A percentile compares a stretch with the other conserved stretches of the same genome.
phyloP scores from a whole-genome alignment of 2,113 vertebrate genomes.

The Clarias macrocephalus region DNA sequence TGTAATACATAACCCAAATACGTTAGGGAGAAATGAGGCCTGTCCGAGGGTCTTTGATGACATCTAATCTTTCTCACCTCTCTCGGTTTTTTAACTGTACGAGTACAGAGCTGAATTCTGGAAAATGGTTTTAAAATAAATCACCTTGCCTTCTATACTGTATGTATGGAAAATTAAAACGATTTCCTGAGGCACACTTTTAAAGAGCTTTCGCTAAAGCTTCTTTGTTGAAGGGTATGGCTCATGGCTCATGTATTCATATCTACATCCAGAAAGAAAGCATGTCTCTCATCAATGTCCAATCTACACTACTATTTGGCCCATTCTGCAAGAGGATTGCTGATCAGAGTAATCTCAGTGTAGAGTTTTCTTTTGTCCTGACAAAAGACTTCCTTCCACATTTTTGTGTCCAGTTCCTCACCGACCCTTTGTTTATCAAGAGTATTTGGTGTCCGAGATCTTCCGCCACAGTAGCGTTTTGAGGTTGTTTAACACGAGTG shows the following conservation, averaged over 20 bases:
- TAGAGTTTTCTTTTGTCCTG: neutral
- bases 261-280: neutral
- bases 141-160: too few relatives aligned
- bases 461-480: conserved; percentile 94
- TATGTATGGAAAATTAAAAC: neutral
- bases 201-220: neutral
- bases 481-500: conserved; percentile 93
- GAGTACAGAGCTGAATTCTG: neutral
- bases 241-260: neutral
- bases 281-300: neutral
- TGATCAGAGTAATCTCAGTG: neutral
- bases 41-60: neutral
- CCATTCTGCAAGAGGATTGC: neutral
- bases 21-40: neutral
- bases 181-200: conserved; percentile 7
- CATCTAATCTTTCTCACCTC: neutral
- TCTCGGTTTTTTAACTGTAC: neutral
- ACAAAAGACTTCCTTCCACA: neutral
- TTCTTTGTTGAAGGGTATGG: conserved; percentile 1
- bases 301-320: neutral
- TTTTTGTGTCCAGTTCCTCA: neutral
- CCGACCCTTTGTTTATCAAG: conserved; percentile 62
- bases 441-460: conserved; percentile 94
- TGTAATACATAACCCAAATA: neutral
- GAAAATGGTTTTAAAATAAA: neutral